Percentiles rank a stretch among this genome's conserved stretches.
These are phyloP conservation scores for Tiliacea citrago DNA, from an alignment of 2,888 invertebrate genomes.

Conservation along the genomic window DNA sequence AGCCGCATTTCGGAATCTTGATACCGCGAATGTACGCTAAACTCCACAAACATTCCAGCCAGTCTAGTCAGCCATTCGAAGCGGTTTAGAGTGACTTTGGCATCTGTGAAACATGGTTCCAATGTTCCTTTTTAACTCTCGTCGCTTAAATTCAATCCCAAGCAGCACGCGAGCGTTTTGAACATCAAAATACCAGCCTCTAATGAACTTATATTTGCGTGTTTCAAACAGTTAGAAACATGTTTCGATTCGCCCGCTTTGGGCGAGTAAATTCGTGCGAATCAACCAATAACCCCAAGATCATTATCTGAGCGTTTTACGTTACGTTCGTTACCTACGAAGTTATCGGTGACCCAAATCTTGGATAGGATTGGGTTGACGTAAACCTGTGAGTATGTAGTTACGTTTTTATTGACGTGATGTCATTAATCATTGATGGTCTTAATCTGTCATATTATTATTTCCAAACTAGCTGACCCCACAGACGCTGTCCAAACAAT, in stretches of 20 bases:
- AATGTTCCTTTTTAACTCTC: background rate
- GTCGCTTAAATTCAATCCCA: no score
- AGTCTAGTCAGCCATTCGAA: no score
- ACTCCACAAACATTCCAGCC: background rate
- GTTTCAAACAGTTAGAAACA: no score
- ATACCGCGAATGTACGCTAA: background rate
- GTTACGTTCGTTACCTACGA: slow-evolving; percentile 17
- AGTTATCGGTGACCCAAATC: slow-evolving; percentile 59
- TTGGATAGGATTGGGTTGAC: slow-evolving; percentile 26
- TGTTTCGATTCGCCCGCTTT: no score
- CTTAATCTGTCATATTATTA: no score
- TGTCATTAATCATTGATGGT: background rate
- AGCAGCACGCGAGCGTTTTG: no score
- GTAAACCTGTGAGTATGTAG: slow-evolving; percentile 30
- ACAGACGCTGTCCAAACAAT: no score
- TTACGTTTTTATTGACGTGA: slow-evolving; percentile 8
- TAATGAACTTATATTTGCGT: no score
- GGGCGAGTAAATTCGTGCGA: no score
- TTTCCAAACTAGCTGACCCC: no score
- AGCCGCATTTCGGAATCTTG: background rate
- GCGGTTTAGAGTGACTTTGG: background rate
- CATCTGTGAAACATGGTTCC: background rate
- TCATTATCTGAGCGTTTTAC: slow-evolving; percentile 38
- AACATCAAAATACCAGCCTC: no score
- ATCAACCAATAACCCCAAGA: no score